Evolutionary conservation across 1,140 invertebrate genomes (phyloP), one percentile per base, ranked within the genome.

Genomic region (Rhysida immarginata): DNA sequence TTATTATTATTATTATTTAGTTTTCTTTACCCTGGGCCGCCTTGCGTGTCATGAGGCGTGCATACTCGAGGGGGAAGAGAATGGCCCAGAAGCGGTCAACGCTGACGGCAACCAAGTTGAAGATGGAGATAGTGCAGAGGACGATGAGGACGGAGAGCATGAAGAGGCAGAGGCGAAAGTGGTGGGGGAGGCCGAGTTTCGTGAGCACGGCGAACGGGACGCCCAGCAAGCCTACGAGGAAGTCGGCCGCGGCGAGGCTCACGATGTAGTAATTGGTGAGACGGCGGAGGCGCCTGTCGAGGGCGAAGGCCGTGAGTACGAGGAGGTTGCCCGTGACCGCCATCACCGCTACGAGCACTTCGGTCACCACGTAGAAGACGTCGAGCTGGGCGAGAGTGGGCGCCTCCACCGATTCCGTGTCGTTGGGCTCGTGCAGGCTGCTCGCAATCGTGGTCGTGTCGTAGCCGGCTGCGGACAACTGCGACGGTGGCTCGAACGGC

Each of bases 41-140:
- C 69, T 81, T 84, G 2, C 84, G 85, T 23, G 83, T 78, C 54
- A 91, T 87, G 65, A 85, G 87, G 57, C 85, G 77, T 0, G 87
- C 87, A 68, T 93, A 94, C 56, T 82, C 82, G 81, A 94, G 85
- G 0, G 89, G 88, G 69, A 88, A 79, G 0, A 92, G 75, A 58
- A 93, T 92, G 14, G 89, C 88, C 87, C 87, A 91, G 68, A 91
- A 93, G 42, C 89, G 77, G 74, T 94, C 89, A 54, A 92, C 79
- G 20, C 86, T 88, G 2, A 94, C 88, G 1, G 87, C 89, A 1
- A 94, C 84, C 62, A 94, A 70, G 66, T 85, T 88, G 65, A 94
- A 87, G 59, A 94, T 94, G 61, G 87, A 91, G 61, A 89, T 87
- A 27, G 89, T 93, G 64, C 89, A 94, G 24, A 93, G 73, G 42